These are phyloP conservation scores for Mimumesa dahlbomi DNA, from an alignment of 2,888 invertebrate genomes.

Conservation along the genomic window DNA sequence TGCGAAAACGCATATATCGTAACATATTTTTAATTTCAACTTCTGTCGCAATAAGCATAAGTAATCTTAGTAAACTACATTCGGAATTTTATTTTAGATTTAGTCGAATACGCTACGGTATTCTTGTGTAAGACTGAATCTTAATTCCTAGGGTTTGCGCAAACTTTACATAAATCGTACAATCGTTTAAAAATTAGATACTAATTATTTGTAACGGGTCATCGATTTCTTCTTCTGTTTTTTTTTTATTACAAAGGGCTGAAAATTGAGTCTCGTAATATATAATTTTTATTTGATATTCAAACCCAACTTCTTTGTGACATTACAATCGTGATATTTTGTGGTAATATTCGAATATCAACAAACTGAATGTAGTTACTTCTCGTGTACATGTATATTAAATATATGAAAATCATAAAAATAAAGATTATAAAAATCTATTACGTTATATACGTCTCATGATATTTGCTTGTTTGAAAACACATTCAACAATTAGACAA, in stretches of 20 bases:
- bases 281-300: constrained; percentile 60
- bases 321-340: constrained; percentile 66
- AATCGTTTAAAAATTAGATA: constrained; percentile 15
- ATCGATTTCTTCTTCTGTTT: constrained; percentile 11
- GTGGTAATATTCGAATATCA: constrained; percentile 60
- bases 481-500: constrained; percentile 13
- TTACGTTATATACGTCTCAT: constrained; percentile 38
- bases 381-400: constrained; percentile 72
- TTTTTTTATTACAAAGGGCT: constrained; percentile 42
- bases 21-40: constrained; percentile 40
- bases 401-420: constrained; percentile 70
- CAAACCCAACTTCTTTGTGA: constrained; percentile 55
- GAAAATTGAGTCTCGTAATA: constrained; percentile 30
- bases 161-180: constrained; percentile 21
- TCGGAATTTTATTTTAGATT: constrained; percentile 8
- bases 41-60: not conserved
- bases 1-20: constrained; percentile 35
- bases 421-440: constrained; percentile 70
- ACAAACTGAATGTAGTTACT: constrained; percentile 52
- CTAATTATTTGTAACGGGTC: constrained; percentile 36
- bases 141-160: constrained; percentile 43
- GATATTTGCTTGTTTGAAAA: constrained; percentile 18
- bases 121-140: constrained; percentile 56
- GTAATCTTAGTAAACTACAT: constrained; percentile 10
- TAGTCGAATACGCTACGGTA: constrained; percentile 16